Base-by-base conservation (phyloP, 2,888 invertebrate genomes). In the Dolichomitus sp. region DNA sequence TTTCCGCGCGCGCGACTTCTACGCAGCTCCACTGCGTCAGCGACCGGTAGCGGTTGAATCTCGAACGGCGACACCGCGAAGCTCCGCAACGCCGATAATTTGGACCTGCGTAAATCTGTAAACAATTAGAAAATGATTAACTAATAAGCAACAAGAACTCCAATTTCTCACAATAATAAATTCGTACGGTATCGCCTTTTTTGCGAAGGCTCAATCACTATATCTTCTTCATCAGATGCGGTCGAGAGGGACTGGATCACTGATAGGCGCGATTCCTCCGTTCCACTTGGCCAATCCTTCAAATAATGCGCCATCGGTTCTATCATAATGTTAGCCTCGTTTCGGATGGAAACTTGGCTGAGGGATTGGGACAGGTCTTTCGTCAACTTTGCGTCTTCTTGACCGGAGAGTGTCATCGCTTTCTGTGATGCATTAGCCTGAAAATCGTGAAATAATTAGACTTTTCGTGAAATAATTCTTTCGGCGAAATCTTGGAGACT, bases 21-120 rank as follows among this genome's bases (percentile, higher is more conserved):
- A 40, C 63, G 40, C 14, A 17, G 40, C n/a, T n/a, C 30, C 30
- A 9, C 17, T 63, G 17, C 17, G 11, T 63, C 40, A n/a, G 19
- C 40, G n/a, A 19, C 17, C 40, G 23, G 63, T 40, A 63, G 19
- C 40, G 42, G 63, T 37, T 63, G 42, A 19, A 63, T 30, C 4
- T 63, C 63, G 63, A 17, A 63, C 42, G 63, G 40, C n/a, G 63
- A 40, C 19, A 42, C 19, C 2, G 4, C 23, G 17, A 63, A 63
- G 14, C 17, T 14, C 11, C 40, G 19, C 63, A 14, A 14, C 27
- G 30, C 30, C 52, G 23, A 57, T 30, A 23, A 30, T 27, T 30
- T 57, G 27, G 27, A 14, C 12, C 57, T 30, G 57, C 57, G 14
- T 30, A 23, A 57, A 30, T 30, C 14, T 57, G 30, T 6, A 57